These are phyloP conservation scores for Urechis unicinctus DNA, from an alignment of 2,888 invertebrate genomes.

Conservation along the genomic window DNA sequence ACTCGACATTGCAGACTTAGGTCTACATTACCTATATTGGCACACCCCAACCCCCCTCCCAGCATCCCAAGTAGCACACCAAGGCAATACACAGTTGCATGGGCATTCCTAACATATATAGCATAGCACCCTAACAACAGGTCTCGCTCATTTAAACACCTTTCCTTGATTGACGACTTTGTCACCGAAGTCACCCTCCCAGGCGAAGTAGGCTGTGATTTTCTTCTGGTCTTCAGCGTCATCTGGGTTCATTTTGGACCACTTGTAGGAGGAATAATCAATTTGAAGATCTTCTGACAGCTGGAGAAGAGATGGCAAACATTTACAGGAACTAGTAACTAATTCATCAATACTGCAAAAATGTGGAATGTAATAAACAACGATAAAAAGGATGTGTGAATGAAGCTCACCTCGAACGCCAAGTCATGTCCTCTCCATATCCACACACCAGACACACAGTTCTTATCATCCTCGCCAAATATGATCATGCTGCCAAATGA, in stretches of 20 bases:
- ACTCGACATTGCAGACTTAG: too few relatives aligned
- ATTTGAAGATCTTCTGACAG: conserved; percentile 89
- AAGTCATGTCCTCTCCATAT: conserved; percentile 94
- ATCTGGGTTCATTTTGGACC: conserved; percentile 85
- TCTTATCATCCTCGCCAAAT: conserved; percentile 87
- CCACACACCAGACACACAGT: conserved; percentile 93
- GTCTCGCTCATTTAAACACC: conserved; percentile 99
- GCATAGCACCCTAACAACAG: too few relatives aligned
- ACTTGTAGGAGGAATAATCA: conserved; percentile 92
- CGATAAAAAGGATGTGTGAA: not conserved
- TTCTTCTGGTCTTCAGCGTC: conserved; percentile 75
- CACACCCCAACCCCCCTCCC: too few relatives aligned
- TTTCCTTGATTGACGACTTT: conserved; percentile 97
- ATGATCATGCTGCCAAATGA: conserved; percentile 90
- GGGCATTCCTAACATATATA: too few relatives aligned
- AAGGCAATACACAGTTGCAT: too few relatives aligned
- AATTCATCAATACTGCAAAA: too few relatives aligned
- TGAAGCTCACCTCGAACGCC: conserved; percentile 65
- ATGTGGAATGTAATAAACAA: not conserved
- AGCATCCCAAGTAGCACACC: too few relatives aligned
- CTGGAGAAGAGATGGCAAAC: too few relatives aligned
- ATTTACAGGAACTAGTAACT: too few relatives aligned
- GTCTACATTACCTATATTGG: too few relatives aligned
- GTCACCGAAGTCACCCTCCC: conserved; percentile 83
- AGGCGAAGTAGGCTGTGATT: conserved; percentile 83